These are phyloP conservation scores for Capreolus pygargus DNA, from an alignment of 2,113 vertebrate species.

Conservation along the genomic window DNA sequence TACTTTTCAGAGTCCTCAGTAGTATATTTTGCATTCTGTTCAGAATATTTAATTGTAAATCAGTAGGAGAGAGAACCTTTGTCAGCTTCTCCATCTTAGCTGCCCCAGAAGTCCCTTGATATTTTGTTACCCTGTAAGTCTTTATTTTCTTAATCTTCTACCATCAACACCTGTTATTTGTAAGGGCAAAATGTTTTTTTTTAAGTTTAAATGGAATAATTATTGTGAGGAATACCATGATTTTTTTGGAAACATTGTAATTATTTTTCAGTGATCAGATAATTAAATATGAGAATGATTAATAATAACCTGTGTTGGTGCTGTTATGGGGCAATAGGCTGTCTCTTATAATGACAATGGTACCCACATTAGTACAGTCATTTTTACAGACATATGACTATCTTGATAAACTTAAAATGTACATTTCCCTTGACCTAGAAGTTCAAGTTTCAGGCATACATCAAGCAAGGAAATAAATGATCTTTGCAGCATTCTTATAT, in stretches of 20 bases:
- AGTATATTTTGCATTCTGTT: neutral
- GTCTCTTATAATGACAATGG: neutral
- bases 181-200: neutral
- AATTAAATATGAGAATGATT: neutral
- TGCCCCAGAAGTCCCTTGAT: neutral
- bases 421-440: neutral
- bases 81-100: neutral
- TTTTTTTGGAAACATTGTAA: neutral
- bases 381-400: neutral
- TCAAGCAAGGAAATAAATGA: neutral
- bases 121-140: neutral
- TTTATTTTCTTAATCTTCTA: conserved; percentile 15
- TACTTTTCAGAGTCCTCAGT: neutral
- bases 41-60: neutral
- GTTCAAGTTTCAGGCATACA: neutral
- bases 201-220: neutral
- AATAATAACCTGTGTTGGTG: neutral
- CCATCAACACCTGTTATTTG: neutral
- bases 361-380: neutral
- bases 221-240: neutral
- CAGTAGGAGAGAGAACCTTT: neutral
- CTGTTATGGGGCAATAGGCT: neutral
- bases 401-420: neutral
- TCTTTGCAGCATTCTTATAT: neutral
- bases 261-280: neutral